A percentile compares a stretch with the other conserved stretches of the same genome.
These are phyloP conservation scores for Pedionomus torquatus DNA, from an alignment of 2,113 vertebrate species.

Conservation along the genomic window DNA sequence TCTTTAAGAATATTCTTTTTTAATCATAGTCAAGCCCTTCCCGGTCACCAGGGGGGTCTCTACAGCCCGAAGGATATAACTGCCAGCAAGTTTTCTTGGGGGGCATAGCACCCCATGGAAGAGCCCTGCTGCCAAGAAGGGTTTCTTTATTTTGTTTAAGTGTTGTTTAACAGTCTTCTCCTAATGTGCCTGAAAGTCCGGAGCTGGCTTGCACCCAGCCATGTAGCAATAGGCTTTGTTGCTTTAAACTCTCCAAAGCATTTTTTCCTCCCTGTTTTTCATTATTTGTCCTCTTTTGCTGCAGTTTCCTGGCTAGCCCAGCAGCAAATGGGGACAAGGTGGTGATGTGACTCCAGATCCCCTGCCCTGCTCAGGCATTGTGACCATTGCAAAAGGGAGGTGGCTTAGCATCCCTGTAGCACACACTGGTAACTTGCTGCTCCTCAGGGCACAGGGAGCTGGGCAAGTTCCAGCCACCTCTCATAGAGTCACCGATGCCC, in stretches of 20 bases:
- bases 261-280: neutral
- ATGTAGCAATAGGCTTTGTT: neutral
- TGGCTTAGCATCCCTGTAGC: neutral
- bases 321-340: neutral
- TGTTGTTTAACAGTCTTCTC: neutral
- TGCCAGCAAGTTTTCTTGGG: neutral
- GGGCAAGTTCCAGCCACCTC: neutral
- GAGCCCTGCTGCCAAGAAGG: neutral
- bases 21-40: neutral
- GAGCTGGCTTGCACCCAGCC: neutral
- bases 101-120: neutral
- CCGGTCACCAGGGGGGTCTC: accelerated
- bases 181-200: neutral
- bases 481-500: neutral
- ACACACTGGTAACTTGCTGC: accelerated
- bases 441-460: accelerated
- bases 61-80: neutral
- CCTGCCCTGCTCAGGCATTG: accelerated
- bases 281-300: neutral
- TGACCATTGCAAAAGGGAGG: neutral
- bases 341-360: neutral
- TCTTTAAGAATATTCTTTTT: neutral
- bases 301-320: neutral
- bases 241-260: neutral
- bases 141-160: neutral